These are phyloP conservation scores for Aplidium turbinatum DNA, from an alignment of 23 tunicate species.

Conservation along the genomic window DNA sequence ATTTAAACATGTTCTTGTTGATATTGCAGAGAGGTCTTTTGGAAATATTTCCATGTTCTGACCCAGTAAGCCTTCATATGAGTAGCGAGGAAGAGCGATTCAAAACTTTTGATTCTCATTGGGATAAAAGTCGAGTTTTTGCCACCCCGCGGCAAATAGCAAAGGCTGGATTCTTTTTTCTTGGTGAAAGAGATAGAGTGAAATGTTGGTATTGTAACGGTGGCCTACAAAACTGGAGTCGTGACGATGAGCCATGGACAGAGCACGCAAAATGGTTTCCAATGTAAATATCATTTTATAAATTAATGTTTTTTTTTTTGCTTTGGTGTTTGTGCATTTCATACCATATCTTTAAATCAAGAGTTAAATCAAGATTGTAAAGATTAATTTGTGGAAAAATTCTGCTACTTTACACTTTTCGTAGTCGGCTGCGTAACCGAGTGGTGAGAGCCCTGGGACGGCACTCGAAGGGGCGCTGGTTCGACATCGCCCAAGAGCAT, in stretches of 20 bases:
- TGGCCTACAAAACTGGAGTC: slow-evolving; percentile 63
- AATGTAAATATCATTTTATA: slow-evolving; percentile 38
- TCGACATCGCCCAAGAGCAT: too few relatives aligned
- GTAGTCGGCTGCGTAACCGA: too few relatives aligned
- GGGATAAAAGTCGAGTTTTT: slow-evolving; percentile 38
- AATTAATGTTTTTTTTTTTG: too few relatives aligned
- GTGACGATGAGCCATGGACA: slow-evolving; percentile 44
- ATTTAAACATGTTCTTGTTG: too few relatives aligned
- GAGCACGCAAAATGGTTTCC: slow-evolving; percentile 86
- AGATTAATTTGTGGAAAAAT: too few relatives aligned
- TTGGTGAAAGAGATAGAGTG: slow-evolving; percentile 63
- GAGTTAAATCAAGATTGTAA: too few relatives aligned
- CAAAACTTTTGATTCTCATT: slow-evolving; percentile 51
- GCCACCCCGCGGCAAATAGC: slow-evolving; percentile 68
- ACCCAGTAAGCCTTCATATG: slow-evolving; percentile 80
- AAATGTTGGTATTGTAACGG: slow-evolving; percentile 81
- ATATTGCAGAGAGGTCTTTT: too few relatives aligned
- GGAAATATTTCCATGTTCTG: slow-evolving; percentile 64
- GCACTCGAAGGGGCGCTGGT: too few relatives aligned
- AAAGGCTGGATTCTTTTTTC: slow-evolving; percentile 67
- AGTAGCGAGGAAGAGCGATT: slow-evolving; percentile 30
- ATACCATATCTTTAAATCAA: too few relatives aligned
- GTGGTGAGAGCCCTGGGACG: too few relatives aligned
- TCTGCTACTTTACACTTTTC: too few relatives aligned
- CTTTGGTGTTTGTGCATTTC: too few relatives aligned